phyloP scores from a whole-genome alignment of 1,140 invertebrate species.

The Drosophila dunni region DNA sequence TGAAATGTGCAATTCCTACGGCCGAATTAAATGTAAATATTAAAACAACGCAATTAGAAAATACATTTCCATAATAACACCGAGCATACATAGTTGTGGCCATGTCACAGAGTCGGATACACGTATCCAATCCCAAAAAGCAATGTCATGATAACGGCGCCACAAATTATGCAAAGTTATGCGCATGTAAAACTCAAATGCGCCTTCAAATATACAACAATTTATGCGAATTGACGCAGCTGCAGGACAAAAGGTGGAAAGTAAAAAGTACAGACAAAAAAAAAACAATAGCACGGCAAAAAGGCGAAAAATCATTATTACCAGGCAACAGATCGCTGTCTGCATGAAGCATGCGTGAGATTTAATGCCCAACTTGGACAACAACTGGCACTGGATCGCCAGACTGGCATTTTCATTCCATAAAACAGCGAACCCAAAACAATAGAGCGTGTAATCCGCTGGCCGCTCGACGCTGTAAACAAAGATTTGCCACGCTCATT shows the following conservation, averaged over 20 bases:
- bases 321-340: constrained; percentile 38
- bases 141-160: constrained; percentile 45
- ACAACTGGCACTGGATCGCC: constrained; percentile 16
- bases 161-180: constrained; percentile 78
- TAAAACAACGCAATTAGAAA: constrained; percentile 72
- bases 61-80: constrained; percentile 36
- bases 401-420: constrained; percentile 7
- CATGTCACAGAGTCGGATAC: constrained; percentile 14
- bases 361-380: constrained; percentile 35
- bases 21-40: constrained; percentile 57
- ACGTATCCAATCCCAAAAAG: constrained; percentile 37
- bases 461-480: constrained; percentile 67
- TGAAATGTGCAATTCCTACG: constrained; percentile 16
- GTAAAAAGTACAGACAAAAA: constrained; percentile 1
- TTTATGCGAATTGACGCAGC: constrained; percentile 74
- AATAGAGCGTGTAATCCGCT: constrained; percentile 79
- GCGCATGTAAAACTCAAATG: constrained; percentile 52
- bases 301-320: constrained; percentile 71
- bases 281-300: constrained; percentile 37
- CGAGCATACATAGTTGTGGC: constrained; percentile 11
- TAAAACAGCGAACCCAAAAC: constrained; percentile 43
- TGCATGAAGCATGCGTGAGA: constrained; percentile 40
- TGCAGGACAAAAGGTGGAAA: constrained; percentile 34
- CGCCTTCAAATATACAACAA: constrained; percentile 72
- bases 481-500: constrained; percentile 80